A percentile compares a stretch with the other conserved stretches of the same genome.
Conservation (phyloP, 2,797 vertebrate species). For the Sebastes minor region DNA sequence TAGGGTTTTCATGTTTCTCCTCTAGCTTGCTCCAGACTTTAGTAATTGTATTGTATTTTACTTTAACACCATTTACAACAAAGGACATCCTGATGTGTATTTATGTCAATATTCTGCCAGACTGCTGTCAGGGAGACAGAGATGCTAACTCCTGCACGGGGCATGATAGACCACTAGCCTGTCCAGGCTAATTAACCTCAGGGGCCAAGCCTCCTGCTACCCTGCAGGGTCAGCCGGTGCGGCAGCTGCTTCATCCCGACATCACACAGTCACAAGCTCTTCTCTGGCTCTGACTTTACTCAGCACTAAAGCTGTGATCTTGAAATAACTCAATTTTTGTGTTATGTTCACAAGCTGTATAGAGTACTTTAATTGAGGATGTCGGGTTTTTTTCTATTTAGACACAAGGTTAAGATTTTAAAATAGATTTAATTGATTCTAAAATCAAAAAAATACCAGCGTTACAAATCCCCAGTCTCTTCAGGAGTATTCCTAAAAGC, state of each 20-base stretch:
- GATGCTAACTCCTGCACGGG: slow-evolving; percentile 46
- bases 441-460: neutral
- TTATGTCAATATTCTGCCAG: slow-evolving; percentile 74
- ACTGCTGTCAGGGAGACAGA: slow-evolving; percentile 64
- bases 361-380: neutral
- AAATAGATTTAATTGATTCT: neutral
- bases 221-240: slow-evolving; percentile 63
- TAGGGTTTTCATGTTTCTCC: slow-evolving; percentile 75
- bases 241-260: slow-evolving; percentile 66
- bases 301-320: neutral
- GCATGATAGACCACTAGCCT: slow-evolving; percentile 63
- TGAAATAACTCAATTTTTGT: neutral
- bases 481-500: neutral
- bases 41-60: slow-evolving; percentile 80
- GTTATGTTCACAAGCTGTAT: neutral
- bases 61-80: slow-evolving; percentile 73
- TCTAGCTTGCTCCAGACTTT: slow-evolving; percentile 61
- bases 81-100: slow-evolving; percentile 77
- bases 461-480: neutral
- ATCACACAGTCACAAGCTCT: slow-evolving; percentile 29
- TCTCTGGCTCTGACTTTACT: slow-evolving; percentile 7
- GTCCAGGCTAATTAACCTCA: slow-evolving; percentile 80
- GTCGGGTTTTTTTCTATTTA: neutral
- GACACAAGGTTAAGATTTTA: neutral
- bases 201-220: slow-evolving; percentile 75